Conservation (phyloP, 2,888 invertebrate genomes). For the Pseudanteris insignis region DNA sequence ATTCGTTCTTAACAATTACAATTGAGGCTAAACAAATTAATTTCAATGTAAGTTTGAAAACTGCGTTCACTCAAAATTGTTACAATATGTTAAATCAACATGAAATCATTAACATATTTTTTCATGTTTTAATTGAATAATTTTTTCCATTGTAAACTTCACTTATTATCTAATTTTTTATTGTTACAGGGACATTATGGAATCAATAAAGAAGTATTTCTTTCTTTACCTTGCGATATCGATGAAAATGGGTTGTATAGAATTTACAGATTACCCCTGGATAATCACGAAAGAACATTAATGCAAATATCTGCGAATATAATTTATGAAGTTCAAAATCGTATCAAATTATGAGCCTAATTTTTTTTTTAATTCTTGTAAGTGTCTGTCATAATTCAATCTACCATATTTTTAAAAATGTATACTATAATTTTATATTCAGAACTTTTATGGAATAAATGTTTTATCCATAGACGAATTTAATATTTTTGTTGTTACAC, state of each 20-base stretch:
- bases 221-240: slow-evolving; percentile 84
- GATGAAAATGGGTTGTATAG: slow-evolving; percentile 70
- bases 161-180: neutral
- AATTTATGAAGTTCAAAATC: slow-evolving; percentile 3
- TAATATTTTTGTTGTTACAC: too few species aligned
- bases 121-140: neutral
- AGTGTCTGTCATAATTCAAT: neutral
- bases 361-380: neutral
- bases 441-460: too few species aligned
- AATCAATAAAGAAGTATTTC: slow-evolving; percentile 82
- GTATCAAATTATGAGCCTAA: slow-evolving; percentile 2
- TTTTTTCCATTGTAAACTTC: neutral
- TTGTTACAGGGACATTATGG: slow-evolving; percentile 68
- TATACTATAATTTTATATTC: too few species aligned
- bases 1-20: too few species aligned
- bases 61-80: too few species aligned
- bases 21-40: too few species aligned
- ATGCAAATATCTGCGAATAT: slow-evolving; percentile 9
- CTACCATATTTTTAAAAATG: neutral
- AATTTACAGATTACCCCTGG: slow-evolving; percentile 7
- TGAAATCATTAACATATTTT: neutral
- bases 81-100: neutral
- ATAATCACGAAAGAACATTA: slow-evolving; percentile 5
- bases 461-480: too few species aligned
- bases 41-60: too few species aligned